Evolutionary conservation across 2,797 vertebrate species (phyloP), one percentile per base, ranked within the genome.

Genomic region (Xenops minutus): DNA sequence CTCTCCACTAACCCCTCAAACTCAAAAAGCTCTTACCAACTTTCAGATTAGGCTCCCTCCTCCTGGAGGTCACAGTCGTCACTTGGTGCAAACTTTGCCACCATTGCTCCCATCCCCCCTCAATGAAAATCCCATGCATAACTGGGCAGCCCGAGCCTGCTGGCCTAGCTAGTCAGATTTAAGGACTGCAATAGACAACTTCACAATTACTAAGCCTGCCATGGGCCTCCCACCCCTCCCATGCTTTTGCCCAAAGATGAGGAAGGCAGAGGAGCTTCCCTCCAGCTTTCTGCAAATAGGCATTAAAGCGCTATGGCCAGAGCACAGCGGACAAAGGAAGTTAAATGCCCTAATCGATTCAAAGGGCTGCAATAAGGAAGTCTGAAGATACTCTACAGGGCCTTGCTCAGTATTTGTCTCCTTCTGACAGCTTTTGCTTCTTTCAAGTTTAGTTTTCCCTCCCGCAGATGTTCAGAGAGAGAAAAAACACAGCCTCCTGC

Each of bases 101-200:
- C 15, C 67, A 12, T 12, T 0, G 0, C 7, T 44, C 20, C 49
- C 39, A 36, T 4, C 3, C 52, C 30, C 12, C 9, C 10, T 30
- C 24, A 20, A 6, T 5, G 69, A 78, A 49, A 78, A 85, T 36
- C 20, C n/a, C 14, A 3, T 0, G 4, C 10, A 34, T 13, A 84
- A 58, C 32, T 8, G 52, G 18, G 29, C 44, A 88, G 56, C 23
- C 17, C 0, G 0, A 88, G 46, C 37, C 69, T 78, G 41, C 27
- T 69, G 67, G 54, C 37, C 29, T 88, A 30, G 0, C 75, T 72
- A 72, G 10, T 69, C 21, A 24, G 4, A 86, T 61, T 75, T 39
- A 81, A 86, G 69, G 27, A 68, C 29, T 64, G 21, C 44, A 58
- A 39, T 12, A 75, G 48, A 36, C 44, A 52, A 9, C n/a, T 62